phyloP scores from a whole-genome alignment of 2,797 vertebrate genomes.

The Lindbergichthys nudifrons region DNA sequence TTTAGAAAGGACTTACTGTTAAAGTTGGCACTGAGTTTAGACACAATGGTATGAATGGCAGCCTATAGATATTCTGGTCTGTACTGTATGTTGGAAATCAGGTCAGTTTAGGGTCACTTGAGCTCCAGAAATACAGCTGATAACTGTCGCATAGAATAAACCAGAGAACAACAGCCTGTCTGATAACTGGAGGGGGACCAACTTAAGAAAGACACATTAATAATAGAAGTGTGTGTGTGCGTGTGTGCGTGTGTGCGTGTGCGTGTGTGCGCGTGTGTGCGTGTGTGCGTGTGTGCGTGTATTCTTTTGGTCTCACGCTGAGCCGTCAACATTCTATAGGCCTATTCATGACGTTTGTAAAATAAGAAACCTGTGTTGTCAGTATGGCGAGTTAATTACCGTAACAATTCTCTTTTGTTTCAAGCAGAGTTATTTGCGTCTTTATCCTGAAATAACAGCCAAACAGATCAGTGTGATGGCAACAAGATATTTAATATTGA shows the following conservation, averaged over 20 bases:
- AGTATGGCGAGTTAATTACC: slow-evolving; percentile 13
- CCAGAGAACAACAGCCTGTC: slow-evolving; percentile 11
- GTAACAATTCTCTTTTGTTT: slow-evolving; percentile 1
- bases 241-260: not conserved
- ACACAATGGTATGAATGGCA: slow-evolving; percentile 2
- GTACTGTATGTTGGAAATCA: slow-evolving; percentile 24
- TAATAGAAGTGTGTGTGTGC: slow-evolving; percentile 36
- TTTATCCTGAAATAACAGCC: not conserved
- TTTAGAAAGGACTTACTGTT: not conserved
- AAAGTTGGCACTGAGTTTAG: not conserved
- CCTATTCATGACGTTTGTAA: slow-evolving; percentile 13
- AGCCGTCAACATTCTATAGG: slow-evolving; percentile 6
- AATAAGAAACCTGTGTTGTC: slow-evolving; percentile 8
- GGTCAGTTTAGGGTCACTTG: slow-evolving; percentile 32
- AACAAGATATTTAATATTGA: not conserved
- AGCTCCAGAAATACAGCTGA: slow-evolving; percentile 17
- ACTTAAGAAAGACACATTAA: slow-evolving; percentile 46
- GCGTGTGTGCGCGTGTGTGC: too few species aligned
- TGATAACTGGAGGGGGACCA: slow-evolving; percentile 28
- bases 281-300: not conserved
- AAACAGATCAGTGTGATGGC: not conserved
- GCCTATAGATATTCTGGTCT: not conserved
- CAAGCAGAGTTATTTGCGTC: not conserved
- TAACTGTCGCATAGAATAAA: slow-evolving; percentile 20
- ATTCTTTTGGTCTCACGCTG: slow-evolving; percentile 38